phyloP scores from a whole-genome alignment of 2,797 vertebrate species.

The Acestrorhynchus altus region DNA sequence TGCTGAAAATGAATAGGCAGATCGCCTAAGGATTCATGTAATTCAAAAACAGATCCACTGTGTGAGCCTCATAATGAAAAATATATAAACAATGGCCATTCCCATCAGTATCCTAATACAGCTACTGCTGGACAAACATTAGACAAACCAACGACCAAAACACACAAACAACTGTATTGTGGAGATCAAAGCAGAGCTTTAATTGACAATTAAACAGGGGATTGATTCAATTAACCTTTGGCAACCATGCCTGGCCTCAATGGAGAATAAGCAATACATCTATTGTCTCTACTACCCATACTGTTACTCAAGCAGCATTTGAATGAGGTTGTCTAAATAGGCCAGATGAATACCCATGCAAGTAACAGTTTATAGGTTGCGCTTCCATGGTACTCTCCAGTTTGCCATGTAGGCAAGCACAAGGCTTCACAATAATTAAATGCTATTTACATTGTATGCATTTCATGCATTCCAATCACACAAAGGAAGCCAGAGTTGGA shows the following conservation, averaged over 20 bases:
- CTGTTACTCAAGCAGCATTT: constrained; percentile 9
- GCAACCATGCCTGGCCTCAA: constrained; percentile 7
- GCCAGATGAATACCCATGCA: constrained; percentile 30
- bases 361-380: constrained; percentile 37
- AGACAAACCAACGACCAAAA: constrained; percentile 24
- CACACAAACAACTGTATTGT: constrained; percentile 1
- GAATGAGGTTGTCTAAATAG: constrained; percentile 29
- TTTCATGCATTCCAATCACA: constrained; percentile 11
- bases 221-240: constrained; percentile 35
- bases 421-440: constrained; percentile 29
- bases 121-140: constrained; percentile 24
- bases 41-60: not conserved
- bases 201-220: constrained; percentile 40
- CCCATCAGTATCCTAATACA: not conserved
- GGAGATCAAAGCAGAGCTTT: constrained; percentile 28
- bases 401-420: constrained; percentile 55
- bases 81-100: constrained; percentile 18
- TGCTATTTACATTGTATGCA: constrained; percentile 28
- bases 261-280: not conserved
- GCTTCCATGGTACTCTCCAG: constrained; percentile 74
- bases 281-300: constrained; percentile 13
- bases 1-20: not conserved
- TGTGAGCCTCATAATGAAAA: constrained; percentile 24
- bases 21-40: constrained; percentile 8
- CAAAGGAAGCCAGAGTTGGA: not conserved